phyloP scores from a whole-genome alignment of 2,888 invertebrate species.

The Helleia helle region DNA sequence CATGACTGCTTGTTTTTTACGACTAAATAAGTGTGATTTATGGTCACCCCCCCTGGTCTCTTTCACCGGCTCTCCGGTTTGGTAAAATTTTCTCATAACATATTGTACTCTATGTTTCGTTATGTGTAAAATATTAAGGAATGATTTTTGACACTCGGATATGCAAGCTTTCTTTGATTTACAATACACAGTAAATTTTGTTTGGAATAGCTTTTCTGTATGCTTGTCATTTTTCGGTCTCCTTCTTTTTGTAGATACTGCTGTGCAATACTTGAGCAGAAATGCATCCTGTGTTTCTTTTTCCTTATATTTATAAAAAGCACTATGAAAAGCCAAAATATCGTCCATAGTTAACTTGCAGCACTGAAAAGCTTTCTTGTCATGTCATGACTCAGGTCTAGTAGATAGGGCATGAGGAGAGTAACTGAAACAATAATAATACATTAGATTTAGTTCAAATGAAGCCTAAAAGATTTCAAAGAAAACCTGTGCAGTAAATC shows the following conservation, averaged over 20 bases:
- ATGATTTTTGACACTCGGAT: too few relatives aligned
- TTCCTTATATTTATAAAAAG: conserved; percentile 15
- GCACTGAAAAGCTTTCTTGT: conserved; percentile 9
- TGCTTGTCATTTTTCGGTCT: too few relatives aligned
- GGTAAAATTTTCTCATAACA: neutral
- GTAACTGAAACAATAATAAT: conserved; percentile 8
- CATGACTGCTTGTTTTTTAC: conserved; percentile 1
- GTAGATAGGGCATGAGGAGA: neutral
- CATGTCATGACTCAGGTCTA: neutral
- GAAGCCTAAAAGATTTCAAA: conserved; percentile 1
- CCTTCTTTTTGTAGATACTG: too few relatives aligned
- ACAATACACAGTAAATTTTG: too few relatives aligned
- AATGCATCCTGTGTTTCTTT: neutral
- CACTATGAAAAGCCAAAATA: conserved; percentile 11
- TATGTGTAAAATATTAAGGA: neutral
- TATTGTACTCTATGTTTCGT: neutral
- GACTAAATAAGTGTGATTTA: conserved; percentile 11
- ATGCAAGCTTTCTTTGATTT: too few relatives aligned
- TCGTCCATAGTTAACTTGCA: conserved; percentile 8
- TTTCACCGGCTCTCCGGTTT: conserved; percentile 1
- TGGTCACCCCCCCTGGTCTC: conserved; percentile 14
- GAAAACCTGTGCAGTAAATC: conserved; percentile 2
- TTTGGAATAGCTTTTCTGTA: neutral
- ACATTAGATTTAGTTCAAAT: neutral
- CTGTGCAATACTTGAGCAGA: too few relatives aligned